phyloP scores from a whole-genome alignment of 2,888 invertebrate species.

The Eristalis arbustorum region DNA sequence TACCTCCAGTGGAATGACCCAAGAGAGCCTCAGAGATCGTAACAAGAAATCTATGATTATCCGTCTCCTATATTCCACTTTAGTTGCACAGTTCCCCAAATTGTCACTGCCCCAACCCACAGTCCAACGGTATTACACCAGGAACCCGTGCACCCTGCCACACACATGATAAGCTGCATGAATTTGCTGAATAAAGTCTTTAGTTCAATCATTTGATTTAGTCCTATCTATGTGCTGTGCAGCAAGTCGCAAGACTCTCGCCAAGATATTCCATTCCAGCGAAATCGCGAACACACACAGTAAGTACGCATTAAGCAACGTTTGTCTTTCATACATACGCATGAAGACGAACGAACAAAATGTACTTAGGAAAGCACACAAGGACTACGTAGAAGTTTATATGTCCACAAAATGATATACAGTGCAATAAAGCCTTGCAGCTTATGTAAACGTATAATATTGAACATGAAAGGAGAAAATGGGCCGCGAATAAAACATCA shows the following conservation, averaged over 20 bases:
- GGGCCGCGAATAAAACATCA: not conserved
- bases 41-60: no score
- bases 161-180: not conserved
- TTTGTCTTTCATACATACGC: not conserved
- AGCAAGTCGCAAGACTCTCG: not conserved
- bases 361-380: not conserved
- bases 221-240: not conserved
- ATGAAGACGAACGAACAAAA: not conserved
- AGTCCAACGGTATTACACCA: not conserved
- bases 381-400: not conserved
- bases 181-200: not conserved
- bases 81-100: no score
- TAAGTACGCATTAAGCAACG: not conserved
- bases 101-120: not conserved
- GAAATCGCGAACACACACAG: not conserved
- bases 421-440: not conserved
- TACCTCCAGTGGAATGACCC: no score
- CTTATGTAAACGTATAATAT: not conserved
- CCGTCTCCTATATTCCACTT: no score
- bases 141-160: not conserved
- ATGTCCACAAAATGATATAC: not conserved
- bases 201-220: not conserved
- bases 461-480: not conserved
- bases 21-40: no score
- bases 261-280: not conserved